These are phyloP conservation scores for Listronotus oregonensis DNA, from an alignment of 1,140 invertebrate genomes.

Conservation along the genomic window DNA sequence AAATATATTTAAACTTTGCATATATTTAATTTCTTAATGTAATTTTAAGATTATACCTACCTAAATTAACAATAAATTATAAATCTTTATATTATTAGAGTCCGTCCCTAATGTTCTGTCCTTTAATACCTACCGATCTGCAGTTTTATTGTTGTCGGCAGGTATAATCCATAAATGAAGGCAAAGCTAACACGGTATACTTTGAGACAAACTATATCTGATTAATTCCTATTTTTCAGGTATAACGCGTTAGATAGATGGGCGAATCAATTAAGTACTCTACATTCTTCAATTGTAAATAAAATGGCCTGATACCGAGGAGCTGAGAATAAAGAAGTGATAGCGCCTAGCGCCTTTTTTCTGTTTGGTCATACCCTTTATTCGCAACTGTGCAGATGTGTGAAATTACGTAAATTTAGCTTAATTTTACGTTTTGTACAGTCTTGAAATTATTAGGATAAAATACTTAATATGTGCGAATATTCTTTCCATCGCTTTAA, in stretches of 20 bases:
- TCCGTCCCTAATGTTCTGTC: no score
- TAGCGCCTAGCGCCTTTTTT: slow-evolving; percentile 40
- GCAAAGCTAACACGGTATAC: no score
- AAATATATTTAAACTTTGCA: no score
- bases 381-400: slow-evolving; percentile 9
- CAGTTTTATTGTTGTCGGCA: no score
- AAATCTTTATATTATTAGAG: no score
- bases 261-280: slow-evolving; percentile 86
- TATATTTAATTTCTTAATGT: no score
- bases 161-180: no score
- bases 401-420: background rate
- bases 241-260: slow-evolving; percentile 96
- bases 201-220: no score
- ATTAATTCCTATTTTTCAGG: slow-evolving; percentile 24
- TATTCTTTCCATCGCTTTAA: background rate
- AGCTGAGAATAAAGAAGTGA: slow-evolving; percentile 30
- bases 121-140: no score
- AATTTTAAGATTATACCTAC: no score
- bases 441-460: slow-evolving; percentile 13
- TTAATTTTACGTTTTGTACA: slow-evolving; percentile 14
- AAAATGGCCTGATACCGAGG: slow-evolving; percentile 73
- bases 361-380: slow-evolving; percentile 15
- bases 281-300: slow-evolving; percentile 88
- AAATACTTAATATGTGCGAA: slow-evolving; percentile 10
- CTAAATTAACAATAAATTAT: no score